phyloP scores from a whole-genome alignment of 2,797 vertebrate species.

The Pseudotriccus pelzelni region DNA sequence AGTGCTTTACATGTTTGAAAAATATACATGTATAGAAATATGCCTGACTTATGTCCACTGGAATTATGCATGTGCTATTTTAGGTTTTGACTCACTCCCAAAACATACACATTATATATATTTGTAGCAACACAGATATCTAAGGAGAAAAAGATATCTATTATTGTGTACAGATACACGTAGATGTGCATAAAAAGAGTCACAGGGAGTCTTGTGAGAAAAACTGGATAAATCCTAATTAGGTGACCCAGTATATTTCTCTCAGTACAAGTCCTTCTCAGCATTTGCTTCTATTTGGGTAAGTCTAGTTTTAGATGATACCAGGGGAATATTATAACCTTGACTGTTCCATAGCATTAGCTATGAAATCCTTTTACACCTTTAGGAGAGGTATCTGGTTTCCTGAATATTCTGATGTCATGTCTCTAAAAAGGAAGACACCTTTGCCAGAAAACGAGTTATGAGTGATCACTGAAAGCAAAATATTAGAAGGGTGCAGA shows the following conservation, averaged over 20 bases:
- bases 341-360: background rate
- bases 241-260: slow-evolving; percentile 29
- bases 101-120: background rate
- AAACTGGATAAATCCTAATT: background rate
- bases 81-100: background rate
- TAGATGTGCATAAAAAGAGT: background rate
- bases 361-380: background rate
- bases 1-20: background rate
- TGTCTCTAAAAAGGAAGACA: background rate
- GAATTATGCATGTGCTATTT: background rate
- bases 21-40: background rate
- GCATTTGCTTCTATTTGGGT: slow-evolving; percentile 28
- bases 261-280: background rate
- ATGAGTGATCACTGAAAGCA: background rate
- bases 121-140: background rate
- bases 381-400: background rate
- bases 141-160: background rate
- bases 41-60: background rate
- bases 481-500: background rate
- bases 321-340: slow-evolving; percentile 36
- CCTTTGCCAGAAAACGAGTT: background rate
- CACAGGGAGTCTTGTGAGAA: background rate
- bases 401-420: background rate
- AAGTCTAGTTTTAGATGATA: background rate
- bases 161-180: background rate